Base-by-base conservation (phyloP, 2,797 vertebrate genomes). In the Sarcoramphus papa region DNA sequence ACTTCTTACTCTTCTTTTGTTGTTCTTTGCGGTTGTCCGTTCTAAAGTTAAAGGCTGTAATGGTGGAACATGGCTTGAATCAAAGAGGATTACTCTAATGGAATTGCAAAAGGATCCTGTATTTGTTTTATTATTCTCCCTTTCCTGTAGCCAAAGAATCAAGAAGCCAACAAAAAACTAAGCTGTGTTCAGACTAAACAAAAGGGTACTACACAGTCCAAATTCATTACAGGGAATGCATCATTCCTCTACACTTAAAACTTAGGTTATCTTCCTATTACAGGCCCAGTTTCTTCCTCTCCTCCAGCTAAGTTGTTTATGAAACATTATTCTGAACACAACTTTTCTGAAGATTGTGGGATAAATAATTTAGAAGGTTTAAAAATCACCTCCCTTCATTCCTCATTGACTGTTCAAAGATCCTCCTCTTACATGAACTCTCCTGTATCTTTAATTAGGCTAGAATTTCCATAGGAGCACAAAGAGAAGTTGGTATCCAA, bases 111-210 rank as follows among this genome's bases (percentile, higher is more conserved):
- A 85, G 73, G 81, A 95, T 83, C 40, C 4, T 70, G 41, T 89
- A 83, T 89, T 95, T 95, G 89, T 88, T 95, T 91, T 72, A 69
- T 89, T 88, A 81, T 77, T 94, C 43, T 84, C 65, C 56, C 47
- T 90, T 95, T 93, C 73, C 83, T 90, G 70, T 74, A 92, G 80
- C 50, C 82, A 96, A 94, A 76, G 80, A 91, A 80, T 72, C 88
- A 88, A 94, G 62, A 93, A 93, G 80, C 68, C 78, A 94, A 85
- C 73, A 81, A 77, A 91, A 90, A 95, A 45, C 40, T 73, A 43
- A 79, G 35, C 57, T 88, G 79, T 33, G 62, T 74, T 95, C 79
- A 96, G 89, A 94, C 91, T 95, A 96, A 95, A 97, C 93, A 95
- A 94, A 96, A 90, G 69, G 22, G 77, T 83, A 53, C 37, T 51